These are phyloP conservation scores for Dicerorhinus sumatrensis DNA, from an alignment of 2,113 vertebrate genomes.

Conservation along the genomic window DNA sequence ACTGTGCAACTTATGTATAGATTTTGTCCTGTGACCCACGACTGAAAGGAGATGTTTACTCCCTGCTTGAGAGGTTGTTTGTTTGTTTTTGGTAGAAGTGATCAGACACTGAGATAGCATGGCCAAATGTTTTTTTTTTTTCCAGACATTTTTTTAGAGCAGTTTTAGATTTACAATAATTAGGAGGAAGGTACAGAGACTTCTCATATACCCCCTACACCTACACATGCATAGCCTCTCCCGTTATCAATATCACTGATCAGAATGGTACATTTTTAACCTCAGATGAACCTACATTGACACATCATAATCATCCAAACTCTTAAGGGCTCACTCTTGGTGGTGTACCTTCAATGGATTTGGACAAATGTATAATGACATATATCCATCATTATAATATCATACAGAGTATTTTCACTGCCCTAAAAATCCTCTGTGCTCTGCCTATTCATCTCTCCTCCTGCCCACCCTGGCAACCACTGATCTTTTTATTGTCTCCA, in stretches of 20 bases:
- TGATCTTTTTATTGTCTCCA: background rate
- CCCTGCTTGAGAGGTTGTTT: background rate
- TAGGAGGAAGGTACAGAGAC: background rate
- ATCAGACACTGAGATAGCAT: background rate
- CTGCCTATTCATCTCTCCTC: background rate
- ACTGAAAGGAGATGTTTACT: background rate
- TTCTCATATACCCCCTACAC: background rate
- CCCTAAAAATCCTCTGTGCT: background rate
- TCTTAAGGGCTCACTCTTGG: background rate
- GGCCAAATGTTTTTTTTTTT: background rate
- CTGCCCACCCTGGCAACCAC: background rate
- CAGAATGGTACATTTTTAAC: background rate
- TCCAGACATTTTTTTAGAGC: background rate
- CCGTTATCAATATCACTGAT: background rate
- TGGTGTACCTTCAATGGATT: background rate
- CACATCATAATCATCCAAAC: background rate
- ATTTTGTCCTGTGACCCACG: background rate
- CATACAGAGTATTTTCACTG: background rate
- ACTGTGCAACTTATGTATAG: accelerated
- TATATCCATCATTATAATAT: background rate
- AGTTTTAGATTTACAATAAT: background rate
- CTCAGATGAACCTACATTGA: background rate
- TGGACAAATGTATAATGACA: background rate
- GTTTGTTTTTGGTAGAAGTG: background rate
- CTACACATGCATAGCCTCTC: background rate